Evolutionary conservation across 2,888 invertebrate genomes (phyloP), one percentile per base, ranked within the genome.

Genomic region (Cecidostiba fungosa): DNA sequence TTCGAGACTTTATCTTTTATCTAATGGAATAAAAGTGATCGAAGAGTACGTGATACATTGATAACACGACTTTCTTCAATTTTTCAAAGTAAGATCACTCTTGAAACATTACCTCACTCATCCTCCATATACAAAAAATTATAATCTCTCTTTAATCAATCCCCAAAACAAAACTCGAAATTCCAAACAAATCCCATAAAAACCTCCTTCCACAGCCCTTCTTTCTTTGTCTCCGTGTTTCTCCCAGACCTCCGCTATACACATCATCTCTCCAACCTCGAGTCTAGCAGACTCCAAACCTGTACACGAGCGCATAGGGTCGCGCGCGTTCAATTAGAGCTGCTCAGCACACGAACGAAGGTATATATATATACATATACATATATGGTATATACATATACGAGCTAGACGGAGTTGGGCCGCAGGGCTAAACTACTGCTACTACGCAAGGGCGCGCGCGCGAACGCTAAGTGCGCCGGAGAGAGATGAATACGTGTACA

Each of bases 401-500:
- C 26, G 14, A 10, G 73, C n/a, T 43, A 73, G 81, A 62, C 59
- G 23, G 23, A 47, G 39, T 78, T 62, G 50, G 47, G 72, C 72
- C 70, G 32, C 72, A 50, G 80, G 77, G 77, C 59, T 66, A 39
- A 77, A 43, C 59, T 62, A 70, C 39, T 77, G 39, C 36, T 14
- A 43, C 39, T 8, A 50, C 39, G 76, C 54, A 50, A 47, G 16
- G 69, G 50, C 14, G 73, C 39, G 4, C 4, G 39, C 39, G 39
- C 43, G 43, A 43, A 12, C 39, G 50, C 50, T 69, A 82, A 77
- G 82, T 77, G 77, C 77, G 47, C 29, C 23, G 50, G 54, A 77
- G 77, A 77, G 77, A 62, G 62, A 72, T 39, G 72, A 72, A 72
- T 72, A 72, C 72, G 36, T n/a, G 39, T 39, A 39, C 36, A 72